Percentiles rank a stretch among this genome's conserved stretches.
Conservation (phyloP, 1,140 invertebrate genomes). For the Pseudomyrmex dendroicus region DNA sequence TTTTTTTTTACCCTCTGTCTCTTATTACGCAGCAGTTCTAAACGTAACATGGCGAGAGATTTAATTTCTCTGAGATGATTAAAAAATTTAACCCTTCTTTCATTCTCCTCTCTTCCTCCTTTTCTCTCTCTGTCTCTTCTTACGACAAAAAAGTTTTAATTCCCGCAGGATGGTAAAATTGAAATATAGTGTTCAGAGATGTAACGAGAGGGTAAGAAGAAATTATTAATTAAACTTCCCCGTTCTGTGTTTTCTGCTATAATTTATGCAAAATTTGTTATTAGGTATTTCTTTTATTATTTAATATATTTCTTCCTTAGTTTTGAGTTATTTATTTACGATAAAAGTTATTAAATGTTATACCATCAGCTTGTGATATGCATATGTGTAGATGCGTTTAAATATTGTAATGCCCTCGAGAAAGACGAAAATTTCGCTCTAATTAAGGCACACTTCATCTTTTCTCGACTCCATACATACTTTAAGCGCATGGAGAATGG, state of each 20-base stretch:
- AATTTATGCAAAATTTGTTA: no score
- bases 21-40: constrained; percentile 26
- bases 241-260: not conserved
- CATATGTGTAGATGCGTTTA: no score
- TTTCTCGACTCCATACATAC: not conserved
- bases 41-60: constrained; percentile 12
- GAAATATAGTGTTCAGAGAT: constrained; percentile 36
- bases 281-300: no score
- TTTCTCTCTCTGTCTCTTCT: constrained; percentile 23
- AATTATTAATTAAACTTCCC: not conserved
- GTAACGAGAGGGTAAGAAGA: not conserved
- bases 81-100: constrained; percentile 49
- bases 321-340: no score
- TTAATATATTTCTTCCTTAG: no score
- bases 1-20: constrained; percentile 6
- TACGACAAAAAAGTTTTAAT: constrained; percentile 53
- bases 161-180: constrained; percentile 31
- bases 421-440: not conserved
- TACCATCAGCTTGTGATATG: not conserved
- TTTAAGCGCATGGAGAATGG: constrained; percentile 1
- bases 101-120: no score
- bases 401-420: no score
- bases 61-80: constrained; percentile 47
- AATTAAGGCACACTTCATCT: constrained; percentile 13
- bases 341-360: no score